A percentile compares a stretch with the other conserved stretches of the same genome.
These are phyloP conservation scores for Dipodomys merriami DNA, from an alignment of 2,113 vertebrate genomes.

Conservation along the genomic window DNA sequence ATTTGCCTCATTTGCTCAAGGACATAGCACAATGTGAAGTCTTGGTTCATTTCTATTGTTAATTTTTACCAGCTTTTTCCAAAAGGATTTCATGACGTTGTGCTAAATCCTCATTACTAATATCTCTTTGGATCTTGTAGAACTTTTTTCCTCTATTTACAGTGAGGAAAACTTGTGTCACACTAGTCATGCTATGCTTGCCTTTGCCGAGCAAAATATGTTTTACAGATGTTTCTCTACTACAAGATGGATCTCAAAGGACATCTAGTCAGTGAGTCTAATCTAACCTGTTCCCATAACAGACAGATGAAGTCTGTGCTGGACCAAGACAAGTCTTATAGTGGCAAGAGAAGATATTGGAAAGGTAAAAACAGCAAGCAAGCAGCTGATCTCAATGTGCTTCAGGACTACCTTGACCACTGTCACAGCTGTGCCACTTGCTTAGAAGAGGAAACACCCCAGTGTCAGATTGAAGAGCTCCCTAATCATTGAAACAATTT, in stretches of 20 bases:
- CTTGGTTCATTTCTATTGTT: background rate
- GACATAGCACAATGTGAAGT: background rate
- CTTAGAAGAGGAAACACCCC: background rate
- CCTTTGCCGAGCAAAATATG: constrained; percentile 23
- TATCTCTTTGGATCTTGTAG: background rate
- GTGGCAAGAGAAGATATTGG: background rate
- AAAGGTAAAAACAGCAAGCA: background rate
- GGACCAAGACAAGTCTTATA: background rate
- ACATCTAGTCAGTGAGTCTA: background rate
- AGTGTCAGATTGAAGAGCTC: background rate
- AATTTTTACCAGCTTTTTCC: background rate
- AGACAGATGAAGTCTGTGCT: background rate
- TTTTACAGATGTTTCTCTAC: background rate
- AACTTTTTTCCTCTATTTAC: background rate
- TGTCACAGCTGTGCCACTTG: background rate
- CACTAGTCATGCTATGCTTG: constrained; percentile 1
- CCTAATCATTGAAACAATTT: background rate
- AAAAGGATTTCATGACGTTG: background rate
- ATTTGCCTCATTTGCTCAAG: constrained; percentile 17
- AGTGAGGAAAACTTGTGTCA: constrained; percentile 5
- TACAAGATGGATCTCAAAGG: background rate
- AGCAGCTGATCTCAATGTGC: too few species aligned
- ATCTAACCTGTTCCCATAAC: background rate
- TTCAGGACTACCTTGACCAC: background rate
- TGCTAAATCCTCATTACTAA: background rate